These are phyloP conservation scores for Netelia virgata DNA, from an alignment of 2,888 invertebrate genomes.

Conservation along the genomic window DNA sequence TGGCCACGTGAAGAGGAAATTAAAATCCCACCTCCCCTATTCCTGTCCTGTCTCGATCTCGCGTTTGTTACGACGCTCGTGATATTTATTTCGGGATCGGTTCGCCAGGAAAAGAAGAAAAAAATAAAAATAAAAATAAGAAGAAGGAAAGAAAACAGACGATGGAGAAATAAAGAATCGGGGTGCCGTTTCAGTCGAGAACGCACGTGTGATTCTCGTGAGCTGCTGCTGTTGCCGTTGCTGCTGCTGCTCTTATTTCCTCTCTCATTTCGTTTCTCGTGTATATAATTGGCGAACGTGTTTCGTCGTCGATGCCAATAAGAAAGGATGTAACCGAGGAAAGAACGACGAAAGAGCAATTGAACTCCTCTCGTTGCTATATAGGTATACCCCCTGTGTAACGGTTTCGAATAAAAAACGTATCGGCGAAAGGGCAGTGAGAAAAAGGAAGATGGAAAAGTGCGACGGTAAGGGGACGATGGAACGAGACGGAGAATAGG, in stretches of 20 bases:
- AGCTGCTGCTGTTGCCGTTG: not conserved
- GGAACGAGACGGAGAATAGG: conserved; percentile 56
- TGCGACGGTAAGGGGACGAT: conserved; percentile 29
- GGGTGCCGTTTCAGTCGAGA: not conserved
- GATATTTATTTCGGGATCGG: conserved; percentile 39
- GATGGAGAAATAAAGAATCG: conserved; percentile 13
- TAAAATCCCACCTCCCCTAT: not conserved
- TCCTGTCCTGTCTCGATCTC: not conserved
- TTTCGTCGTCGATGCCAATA: conserved; percentile 31
- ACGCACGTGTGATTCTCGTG: conserved; percentile 10
- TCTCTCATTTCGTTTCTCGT: conserved; percentile 5
- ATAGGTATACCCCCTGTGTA: not conserved
- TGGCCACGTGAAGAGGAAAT: not conserved
- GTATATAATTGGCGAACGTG: conserved; percentile 46
- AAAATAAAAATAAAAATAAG: not conserved
- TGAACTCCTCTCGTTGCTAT: conserved; percentile 22
- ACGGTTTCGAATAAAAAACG: conserved; percentile 40
- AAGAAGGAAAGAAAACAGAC: not conserved
- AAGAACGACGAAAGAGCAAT: conserved; percentile 48
- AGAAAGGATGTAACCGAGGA: conserved; percentile 24
- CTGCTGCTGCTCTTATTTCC: not conserved
- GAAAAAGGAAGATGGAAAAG: conserved; percentile 57
- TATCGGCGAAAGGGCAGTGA: conserved; percentile 36
- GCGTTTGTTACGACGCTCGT: not conserved
- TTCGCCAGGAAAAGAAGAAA: not conserved